Evolutionary conservation across 2,888 invertebrate species (phyloP).

Genomic region (Epistrophella euchroma): DNA sequence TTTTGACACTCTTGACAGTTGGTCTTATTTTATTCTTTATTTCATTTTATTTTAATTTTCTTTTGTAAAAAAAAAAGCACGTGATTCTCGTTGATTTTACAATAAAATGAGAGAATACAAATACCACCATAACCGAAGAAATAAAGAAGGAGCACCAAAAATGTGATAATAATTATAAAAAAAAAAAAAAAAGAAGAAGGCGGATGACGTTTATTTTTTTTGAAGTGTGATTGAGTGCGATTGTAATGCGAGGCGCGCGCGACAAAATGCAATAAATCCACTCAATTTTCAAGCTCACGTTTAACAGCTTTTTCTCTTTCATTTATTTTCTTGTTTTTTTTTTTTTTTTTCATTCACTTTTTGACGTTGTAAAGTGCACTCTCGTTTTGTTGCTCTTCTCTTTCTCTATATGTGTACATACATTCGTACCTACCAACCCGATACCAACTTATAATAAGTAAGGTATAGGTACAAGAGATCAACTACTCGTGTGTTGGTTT

Average conservation of each 20-base stretch:
- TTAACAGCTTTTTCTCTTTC: constrained; percentile 36
- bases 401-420: constrained; percentile 23
- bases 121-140: constrained; percentile 45
- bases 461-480: neutral
- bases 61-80: constrained; percentile 53
- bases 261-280: constrained; percentile 44
- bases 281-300: constrained; percentile 52
- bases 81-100: constrained; percentile 71
- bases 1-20: constrained; percentile 65
- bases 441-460: neutral
- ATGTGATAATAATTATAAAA: constrained; percentile 14
- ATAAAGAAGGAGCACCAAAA: constrained; percentile 10
- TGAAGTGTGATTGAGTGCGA: constrained; percentile 26
- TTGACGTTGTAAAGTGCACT: constrained; percentile 20
- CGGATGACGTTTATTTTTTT: neutral
- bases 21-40: constrained; percentile 4
- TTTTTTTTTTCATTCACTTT: constrained; percentile 5
- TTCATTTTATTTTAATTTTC: neutral
- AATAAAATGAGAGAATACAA: constrained; percentile 66
- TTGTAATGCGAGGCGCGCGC: constrained; percentile 46
- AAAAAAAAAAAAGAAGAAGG: neutral
- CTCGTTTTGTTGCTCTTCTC: constrained; percentile 35
- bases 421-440: neutral
- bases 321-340: neutral
- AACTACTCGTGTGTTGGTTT: constrained; percentile 42